Base-by-base conservation (phyloP, 2,888 invertebrate species). In the Tricholauxania praeusta region DNA sequence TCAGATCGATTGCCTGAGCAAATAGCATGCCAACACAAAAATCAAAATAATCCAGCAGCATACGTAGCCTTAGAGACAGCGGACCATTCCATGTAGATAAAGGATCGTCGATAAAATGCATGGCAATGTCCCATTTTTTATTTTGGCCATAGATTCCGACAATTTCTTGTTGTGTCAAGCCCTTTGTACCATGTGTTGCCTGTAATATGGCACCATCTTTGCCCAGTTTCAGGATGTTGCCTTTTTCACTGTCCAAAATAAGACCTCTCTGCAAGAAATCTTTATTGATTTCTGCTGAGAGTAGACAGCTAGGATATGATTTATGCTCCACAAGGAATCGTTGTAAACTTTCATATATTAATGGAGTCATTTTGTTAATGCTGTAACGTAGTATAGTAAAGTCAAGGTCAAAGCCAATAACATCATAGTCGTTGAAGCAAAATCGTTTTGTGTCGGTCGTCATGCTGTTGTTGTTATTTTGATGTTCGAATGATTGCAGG, bases 221-320 rank as follows among this genome's bases (percentile, higher is more conserved):
- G 64, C 89, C 88, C 8, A 94, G 85, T 82, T 92, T 91, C 12
- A 95, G 80, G 14, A 94, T 83, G 81, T 91, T 91, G 1, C 93
- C 93, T 39, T 87, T 89, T 32, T 90, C 88, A 55, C 90, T 89
- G 82, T 94, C 94, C 15, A 94, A 83, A 66, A 94, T 88, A 10
- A 95, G 85, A 0, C 94, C 94, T 82, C 92, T 92, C 78, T 92
- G 91, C 80, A 93, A 85, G 79, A 94, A 93, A 83, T 93, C 92
- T 67, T 78, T 64, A 17, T 82, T 74, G 19, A 88, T 80, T 19
- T 90, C 83, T 72, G 89, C 89, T 0, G 89, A 83, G 14, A 88
- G 80, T 12, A 93, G 79, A 75, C 88, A 85, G 57, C 88, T 85
- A 10, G 89, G 86, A 80, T 92, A 92, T 1, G 89, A 90, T 79